Percentiles rank a stretch among this genome's conserved stretches.
These are phyloP conservation scores for Thecocarcelia acutangulata DNA, from an alignment of 2,888 invertebrate species.

Conservation along the genomic window DNA sequence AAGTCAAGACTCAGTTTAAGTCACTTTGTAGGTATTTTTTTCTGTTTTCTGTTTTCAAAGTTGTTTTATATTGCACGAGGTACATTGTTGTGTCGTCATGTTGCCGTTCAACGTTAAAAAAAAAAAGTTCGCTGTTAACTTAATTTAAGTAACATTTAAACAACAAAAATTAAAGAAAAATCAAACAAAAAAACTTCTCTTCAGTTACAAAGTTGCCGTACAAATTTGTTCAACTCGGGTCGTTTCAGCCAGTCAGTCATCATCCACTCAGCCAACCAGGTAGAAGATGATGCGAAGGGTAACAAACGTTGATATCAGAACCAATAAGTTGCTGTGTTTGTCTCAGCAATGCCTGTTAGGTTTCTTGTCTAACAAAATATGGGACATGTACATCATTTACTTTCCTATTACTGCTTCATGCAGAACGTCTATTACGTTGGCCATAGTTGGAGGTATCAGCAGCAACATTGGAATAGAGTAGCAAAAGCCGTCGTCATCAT, in stretches of 20 bases:
- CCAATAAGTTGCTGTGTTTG: slow-evolving; percentile 4
- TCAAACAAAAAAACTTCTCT: background rate
- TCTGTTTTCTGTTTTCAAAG: slow-evolving; percentile 4
- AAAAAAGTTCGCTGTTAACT: slow-evolving; percentile 5
- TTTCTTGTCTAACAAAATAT: slow-evolving; percentile 44
- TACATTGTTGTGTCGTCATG: slow-evolving; percentile 14
- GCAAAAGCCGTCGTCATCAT: too few relatives aligned
- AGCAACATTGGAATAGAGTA: background rate
- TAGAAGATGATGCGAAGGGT: slow-evolving; percentile 13
- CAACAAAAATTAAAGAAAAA: background rate
- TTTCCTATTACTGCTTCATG: background rate
- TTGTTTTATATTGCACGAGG: slow-evolving; percentile 14
- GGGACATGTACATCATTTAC: slow-evolving; percentile 15
- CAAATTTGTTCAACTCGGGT: slow-evolving; percentile 36
- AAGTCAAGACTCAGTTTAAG: slow-evolving; percentile 46
- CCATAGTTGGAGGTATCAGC: background rate
- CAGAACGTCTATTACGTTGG: slow-evolving; percentile 4
- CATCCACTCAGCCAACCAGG: slow-evolving; percentile 27
- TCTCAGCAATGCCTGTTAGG: background rate
- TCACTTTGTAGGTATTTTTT: background rate
- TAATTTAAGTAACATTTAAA: slow-evolving; percentile 40
- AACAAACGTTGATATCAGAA: background rate
- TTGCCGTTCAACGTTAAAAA: background rate
- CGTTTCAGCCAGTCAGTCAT: slow-evolving; percentile 30
- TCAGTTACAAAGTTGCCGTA: slow-evolving; percentile 47